Percentiles rank a stretch among this genome's conserved stretches.
Conservation (phyloP, 2,113 vertebrate genomes). For the Peucedramus taeniatus region DNA sequence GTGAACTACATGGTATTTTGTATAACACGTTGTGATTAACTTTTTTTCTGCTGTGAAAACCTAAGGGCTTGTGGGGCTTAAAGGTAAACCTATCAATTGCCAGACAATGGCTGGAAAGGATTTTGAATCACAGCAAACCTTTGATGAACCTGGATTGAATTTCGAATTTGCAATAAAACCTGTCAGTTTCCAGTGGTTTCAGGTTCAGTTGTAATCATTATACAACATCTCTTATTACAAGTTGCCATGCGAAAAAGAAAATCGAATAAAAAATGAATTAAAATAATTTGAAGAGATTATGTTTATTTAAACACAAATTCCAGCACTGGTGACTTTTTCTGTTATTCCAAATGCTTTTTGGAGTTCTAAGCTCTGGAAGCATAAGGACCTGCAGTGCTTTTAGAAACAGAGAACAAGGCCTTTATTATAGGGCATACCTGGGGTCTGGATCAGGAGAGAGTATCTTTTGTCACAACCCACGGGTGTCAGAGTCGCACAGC, state of each 20-base stretch:
- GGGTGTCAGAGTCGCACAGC: background rate
- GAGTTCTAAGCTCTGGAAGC: background rate
- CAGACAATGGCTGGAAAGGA: background rate
- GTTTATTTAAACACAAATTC: background rate
- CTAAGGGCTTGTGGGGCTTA: background rate
- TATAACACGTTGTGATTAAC: background rate
- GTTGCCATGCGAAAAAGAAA: background rate
- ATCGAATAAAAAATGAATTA: background rate
- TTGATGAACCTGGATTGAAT: constrained; percentile 20
- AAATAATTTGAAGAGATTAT: background rate
- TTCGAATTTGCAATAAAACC: constrained; percentile 43
- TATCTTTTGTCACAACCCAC: background rate
- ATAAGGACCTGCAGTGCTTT: background rate
- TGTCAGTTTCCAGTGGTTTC: constrained; percentile 3
- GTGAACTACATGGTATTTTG: background rate
- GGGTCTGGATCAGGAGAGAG: background rate
- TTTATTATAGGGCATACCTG: background rate
- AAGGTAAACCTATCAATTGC: background rate
- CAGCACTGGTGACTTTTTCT: background rate
- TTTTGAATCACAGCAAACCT: constrained; percentile 48
- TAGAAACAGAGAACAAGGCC: background rate
- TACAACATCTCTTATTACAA: background rate
- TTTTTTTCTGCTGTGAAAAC: background rate
- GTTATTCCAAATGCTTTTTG: background rate
- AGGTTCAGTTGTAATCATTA: constrained; percentile 1